Percentiles rank a stretch among this genome's conserved stretches.
Evolutionary conservation across 1,140 invertebrate genomes (phyloP).

Genomic region (Drosophila pallidifrons): DNA sequence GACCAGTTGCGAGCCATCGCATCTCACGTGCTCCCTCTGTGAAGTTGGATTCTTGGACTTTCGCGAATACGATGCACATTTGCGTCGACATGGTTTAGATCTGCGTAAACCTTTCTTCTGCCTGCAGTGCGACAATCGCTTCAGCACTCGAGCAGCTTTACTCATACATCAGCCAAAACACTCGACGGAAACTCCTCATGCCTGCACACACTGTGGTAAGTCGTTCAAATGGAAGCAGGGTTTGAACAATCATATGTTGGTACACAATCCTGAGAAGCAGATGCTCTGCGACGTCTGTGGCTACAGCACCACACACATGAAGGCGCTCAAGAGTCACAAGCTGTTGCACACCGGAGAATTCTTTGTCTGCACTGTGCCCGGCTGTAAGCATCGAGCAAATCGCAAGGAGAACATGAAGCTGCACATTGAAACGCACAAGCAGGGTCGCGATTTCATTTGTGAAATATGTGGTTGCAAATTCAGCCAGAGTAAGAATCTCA

Average conservation of each 20-base stretch:
- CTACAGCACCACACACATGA: conserved; percentile 87
- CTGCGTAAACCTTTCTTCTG: conserved; percentile 86
- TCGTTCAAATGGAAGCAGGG: conserved; percentile 89
- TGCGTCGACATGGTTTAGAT: conserved; percentile 85
- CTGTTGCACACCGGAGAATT: conserved; percentile 86
- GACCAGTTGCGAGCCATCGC: conserved; percentile 85
- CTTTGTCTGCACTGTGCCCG: conserved; percentile 86
- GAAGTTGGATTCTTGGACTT: conserved; percentile 84
- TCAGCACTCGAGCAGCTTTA: conserved; percentile 86
- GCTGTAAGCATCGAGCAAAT: conserved; percentile 85
- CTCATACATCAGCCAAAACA: conserved; percentile 87
- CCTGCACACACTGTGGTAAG: conserved; percentile 87
- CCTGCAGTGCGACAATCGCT: conserved; percentile 85
- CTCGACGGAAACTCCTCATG: conserved; percentile 86
- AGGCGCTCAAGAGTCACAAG: conserved; percentile 87
- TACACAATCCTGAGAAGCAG: conserved; percentile 87
- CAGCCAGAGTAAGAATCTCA: conserved; percentile 85
- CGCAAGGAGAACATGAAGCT: conserved; percentile 86
- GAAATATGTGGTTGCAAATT: conserved; percentile 86
- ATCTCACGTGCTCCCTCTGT: conserved; percentile 86
- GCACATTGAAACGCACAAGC: conserved; percentile 87
- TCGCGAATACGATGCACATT: conserved; percentile 85
- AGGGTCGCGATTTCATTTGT: conserved; percentile 86
- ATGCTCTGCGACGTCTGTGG: conserved; percentile 88
- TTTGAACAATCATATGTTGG: conserved; percentile 87